Conservation (phyloP, 2,797 vertebrate species). For the Hemitrygon akajei region DNA sequence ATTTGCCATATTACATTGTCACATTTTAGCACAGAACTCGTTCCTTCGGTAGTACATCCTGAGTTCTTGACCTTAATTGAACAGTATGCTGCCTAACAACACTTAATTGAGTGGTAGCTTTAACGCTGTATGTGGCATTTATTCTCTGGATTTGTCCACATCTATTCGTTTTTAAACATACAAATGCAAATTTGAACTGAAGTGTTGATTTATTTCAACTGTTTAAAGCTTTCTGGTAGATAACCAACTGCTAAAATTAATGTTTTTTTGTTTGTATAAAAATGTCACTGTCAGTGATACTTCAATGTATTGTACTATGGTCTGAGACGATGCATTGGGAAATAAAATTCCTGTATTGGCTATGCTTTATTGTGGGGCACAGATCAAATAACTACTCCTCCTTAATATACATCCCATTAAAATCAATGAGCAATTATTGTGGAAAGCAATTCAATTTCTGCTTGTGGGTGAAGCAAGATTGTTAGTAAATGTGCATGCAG, state of each 20-base stretch:
- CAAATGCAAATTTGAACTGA: background rate
- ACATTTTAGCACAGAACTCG: background rate
- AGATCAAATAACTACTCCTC: background rate
- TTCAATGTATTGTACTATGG: background rate
- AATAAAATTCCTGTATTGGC: background rate
- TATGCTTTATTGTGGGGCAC: background rate
- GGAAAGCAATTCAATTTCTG: background rate
- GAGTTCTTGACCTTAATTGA: constrained; percentile 26
- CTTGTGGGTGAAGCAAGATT: constrained; percentile 2
- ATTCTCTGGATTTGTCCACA: background rate
- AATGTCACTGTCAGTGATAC: background rate
- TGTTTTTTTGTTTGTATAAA: background rate
- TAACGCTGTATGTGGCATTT: constrained; percentile 17
- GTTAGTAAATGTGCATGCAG: background rate
- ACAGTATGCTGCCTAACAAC: constrained; percentile 23
- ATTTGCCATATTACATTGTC: background rate
- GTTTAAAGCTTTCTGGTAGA: background rate
- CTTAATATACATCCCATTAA: background rate
- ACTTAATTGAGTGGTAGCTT: constrained; percentile 23
- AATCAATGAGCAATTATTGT: background rate
- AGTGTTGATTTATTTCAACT: background rate
- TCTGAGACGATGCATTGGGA: background rate
- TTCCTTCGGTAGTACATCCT: constrained; percentile 15
- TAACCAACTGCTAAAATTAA: background rate
- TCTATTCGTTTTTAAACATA: background rate